Base-by-base conservation (phyloP, 2,888 invertebrate species). In the Pachliopta kotzebuea region DNA sequence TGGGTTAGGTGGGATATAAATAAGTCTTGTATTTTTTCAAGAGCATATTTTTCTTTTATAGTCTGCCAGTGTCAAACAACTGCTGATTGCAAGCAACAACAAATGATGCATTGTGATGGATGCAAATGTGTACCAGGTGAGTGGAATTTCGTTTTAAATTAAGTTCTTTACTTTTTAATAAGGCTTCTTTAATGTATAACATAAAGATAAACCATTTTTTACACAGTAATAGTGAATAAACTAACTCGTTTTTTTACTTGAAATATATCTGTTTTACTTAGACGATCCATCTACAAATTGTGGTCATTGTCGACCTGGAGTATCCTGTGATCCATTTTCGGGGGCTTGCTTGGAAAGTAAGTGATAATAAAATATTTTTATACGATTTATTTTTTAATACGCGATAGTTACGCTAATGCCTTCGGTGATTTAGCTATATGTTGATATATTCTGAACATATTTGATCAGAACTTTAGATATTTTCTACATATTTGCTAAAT, bases 281-380 rank as follows among this genome's bases (percentile, higher is more conserved):
- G 79, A 79, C 60, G 81, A 78, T 59, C 83, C 83, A 17, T 72
- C 79, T 31, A 76, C 83, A 11, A 95, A 94, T 72, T 96, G 96
- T 79, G 94, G 93, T 69, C 96, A 96, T 74, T 97, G 97, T 79
- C 95, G 96, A 63, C 94, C 95, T 45, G 97, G 96, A 69, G 93
- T 94, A 57, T 92, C 93, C 42, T 97, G 97, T 76, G 95, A 97
- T 83, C 95, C 95, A 24, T 93, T 94, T 63, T 96, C 96, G 6
- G 96, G 96, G 29, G 96, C 95, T 70, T 97, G 97, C 85, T 94
- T 96, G 80, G 95, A 95, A 94, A 96, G 97, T 97, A 94, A 93
- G 94, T 90, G 72, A 57, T 21, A 50, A 37, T 42, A 24, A 37
- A 14, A 14, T 20, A 23, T 11, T 42, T 31, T 62, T 63, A 4